Evolutionary conservation across 1,140 invertebrate genomes (phyloP).

Genomic region (Drosophila ogumai): DNA sequence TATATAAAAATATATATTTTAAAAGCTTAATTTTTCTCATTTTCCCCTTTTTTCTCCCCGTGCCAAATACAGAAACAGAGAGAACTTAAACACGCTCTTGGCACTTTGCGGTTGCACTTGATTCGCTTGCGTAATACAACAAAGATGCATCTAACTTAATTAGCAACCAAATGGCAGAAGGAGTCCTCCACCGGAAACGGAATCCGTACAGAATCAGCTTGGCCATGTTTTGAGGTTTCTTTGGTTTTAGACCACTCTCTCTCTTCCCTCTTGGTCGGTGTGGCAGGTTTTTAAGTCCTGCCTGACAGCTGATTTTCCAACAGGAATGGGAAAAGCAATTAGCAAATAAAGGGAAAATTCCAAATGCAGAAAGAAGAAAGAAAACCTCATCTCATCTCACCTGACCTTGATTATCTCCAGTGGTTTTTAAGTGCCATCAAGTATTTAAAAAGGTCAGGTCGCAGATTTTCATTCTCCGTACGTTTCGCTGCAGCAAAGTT

Average conservation of each 20-base stretch:
- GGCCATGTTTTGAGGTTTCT: slow-evolving; percentile 49
- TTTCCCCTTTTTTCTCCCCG: background rate
- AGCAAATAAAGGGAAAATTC: slow-evolving; percentile 39
- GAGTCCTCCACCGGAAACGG: slow-evolving; percentile 18
- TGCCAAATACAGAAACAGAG: background rate
- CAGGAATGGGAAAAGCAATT: slow-evolving; percentile 42
- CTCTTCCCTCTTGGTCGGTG: background rate
- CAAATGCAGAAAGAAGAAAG: slow-evolving; percentile 1
- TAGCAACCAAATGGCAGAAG: slow-evolving; percentile 45
- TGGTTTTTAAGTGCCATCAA: slow-evolving; percentile 43
- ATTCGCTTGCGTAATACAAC: slow-evolving; percentile 53
- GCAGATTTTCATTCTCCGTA: slow-evolving; percentile 10
- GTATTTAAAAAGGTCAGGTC: slow-evolving; percentile 52
- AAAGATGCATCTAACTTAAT: slow-evolving; percentile 63
- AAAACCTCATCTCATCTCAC: slow-evolving; percentile 16
- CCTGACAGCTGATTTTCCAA: slow-evolving; percentile 21
- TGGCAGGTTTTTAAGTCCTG: slow-evolving; percentile 29
- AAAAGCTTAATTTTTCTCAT: background rate
- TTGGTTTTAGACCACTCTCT: slow-evolving; percentile 22
- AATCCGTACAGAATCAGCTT: slow-evolving; percentile 36
- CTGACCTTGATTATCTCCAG: slow-evolving; percentile 39
- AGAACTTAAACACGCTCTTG: slow-evolving; percentile 29
- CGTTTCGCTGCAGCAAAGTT: background rate
- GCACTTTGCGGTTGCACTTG: slow-evolving; percentile 57
- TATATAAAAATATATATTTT: background rate